A percentile compares a stretch with the other conserved stretches of the same genome.
Conservation (phyloP, 1,140 invertebrate genomes). For the Rhizoglyphus robini region DNA sequence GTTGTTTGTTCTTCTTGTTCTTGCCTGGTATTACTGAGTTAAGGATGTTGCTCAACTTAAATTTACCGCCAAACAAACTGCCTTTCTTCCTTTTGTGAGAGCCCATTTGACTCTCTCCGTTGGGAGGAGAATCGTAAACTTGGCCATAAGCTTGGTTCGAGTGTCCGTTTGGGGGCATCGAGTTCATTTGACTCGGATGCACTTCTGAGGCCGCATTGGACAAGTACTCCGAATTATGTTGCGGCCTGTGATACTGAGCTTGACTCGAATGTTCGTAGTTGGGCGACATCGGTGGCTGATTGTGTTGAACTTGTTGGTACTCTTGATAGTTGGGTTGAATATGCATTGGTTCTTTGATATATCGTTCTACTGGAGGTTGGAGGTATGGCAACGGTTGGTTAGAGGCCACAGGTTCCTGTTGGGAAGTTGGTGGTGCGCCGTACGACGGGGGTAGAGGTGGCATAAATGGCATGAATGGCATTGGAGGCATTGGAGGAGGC, state of each 20-base stretch:
- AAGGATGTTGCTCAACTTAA: slow-evolving; percentile 5
- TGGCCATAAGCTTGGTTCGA: background rate
- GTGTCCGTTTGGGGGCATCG: background rate
- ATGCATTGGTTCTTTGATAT: background rate
- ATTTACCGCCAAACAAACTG: background rate
- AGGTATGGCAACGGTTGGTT: background rate
- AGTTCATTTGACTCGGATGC: background rate
- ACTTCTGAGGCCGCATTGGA: too few species aligned
- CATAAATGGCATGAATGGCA: slow-evolving; percentile 2
- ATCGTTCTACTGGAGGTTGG: background rate
- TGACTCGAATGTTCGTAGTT: background rate
- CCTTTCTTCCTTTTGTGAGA: background rate
- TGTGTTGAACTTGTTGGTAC: background rate
- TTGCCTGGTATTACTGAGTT: background rate
- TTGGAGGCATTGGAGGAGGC: background rate
- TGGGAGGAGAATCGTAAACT: background rate
- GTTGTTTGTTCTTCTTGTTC: slow-evolving; percentile 8
- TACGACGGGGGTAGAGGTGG: background rate
- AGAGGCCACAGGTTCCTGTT: background rate
- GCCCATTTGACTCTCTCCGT: background rate
- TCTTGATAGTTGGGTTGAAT: background rate
- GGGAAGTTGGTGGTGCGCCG: background rate
- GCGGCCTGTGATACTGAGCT: background rate
- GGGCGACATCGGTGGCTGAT: background rate
- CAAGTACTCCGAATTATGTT: background rate